Conservation (phyloP, 2,888 invertebrate species). For the Drosophila affinis region DNA sequence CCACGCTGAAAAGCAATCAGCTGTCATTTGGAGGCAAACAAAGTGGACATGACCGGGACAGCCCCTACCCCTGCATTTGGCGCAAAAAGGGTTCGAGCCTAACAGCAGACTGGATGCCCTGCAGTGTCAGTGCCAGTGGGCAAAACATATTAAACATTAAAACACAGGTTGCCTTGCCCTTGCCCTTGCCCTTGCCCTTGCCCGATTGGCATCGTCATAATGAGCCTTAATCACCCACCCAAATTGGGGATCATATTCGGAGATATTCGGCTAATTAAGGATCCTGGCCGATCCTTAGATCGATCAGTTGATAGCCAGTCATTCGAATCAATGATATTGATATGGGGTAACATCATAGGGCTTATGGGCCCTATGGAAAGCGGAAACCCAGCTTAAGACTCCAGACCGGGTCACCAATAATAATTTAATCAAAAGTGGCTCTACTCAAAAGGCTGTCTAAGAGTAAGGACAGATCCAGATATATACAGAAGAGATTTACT, state of each 20-base stretch:
- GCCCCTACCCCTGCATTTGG: conserved; percentile 36
- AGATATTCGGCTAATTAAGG: conserved; percentile 11
- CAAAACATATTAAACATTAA: background rate
- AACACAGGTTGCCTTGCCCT: conserved; percentile 18
- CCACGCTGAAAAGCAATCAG: conserved; percentile 68
- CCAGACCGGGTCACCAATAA: background rate
- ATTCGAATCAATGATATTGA: background rate
- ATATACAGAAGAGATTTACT: too few relatives aligned
- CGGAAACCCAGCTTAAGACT: too few relatives aligned
- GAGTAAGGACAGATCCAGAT: too few relatives aligned
- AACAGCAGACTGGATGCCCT: conserved; percentile 38
- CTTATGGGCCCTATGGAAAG: too few relatives aligned
- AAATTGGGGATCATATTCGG: conserved; percentile 5
- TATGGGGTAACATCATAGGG: background rate
- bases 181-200: background rate
- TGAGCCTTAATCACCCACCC: conserved; percentile 36
- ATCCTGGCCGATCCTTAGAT: conserved; percentile 1
- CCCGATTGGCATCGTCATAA: conserved; percentile 26
- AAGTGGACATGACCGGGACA: conserved; percentile 73
- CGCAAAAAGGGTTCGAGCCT: conserved; percentile 42
- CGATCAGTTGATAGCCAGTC: background rate
- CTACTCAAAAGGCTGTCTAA: too few relatives aligned
- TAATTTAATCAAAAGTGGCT: too few relatives aligned
- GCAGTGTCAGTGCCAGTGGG: conserved; percentile 8
- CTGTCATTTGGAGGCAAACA: conserved; percentile 78